Percentiles rank a stretch among this genome's conserved stretches.
These are phyloP conservation scores for Galeopsomyia nigrocyanea DNA, from an alignment of 2,888 invertebrate genomes.

Conservation along the genomic window DNA sequence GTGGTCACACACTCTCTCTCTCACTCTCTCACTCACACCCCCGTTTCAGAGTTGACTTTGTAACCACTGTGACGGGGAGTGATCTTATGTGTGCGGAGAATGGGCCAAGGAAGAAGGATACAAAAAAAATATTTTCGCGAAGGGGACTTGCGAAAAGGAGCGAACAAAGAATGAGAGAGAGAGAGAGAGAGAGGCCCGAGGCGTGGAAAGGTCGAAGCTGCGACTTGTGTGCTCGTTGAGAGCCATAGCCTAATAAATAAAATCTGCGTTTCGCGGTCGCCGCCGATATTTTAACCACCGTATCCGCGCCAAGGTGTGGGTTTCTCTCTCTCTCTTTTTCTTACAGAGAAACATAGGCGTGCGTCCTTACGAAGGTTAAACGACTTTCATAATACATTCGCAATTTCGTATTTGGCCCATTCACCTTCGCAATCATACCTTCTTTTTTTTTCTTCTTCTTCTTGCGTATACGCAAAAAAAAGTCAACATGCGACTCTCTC, in stretches of 20 bases:
- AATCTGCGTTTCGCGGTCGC: slow-evolving; percentile 54
- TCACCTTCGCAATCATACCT: slow-evolving; percentile 17
- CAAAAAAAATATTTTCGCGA: slow-evolving; percentile 47
- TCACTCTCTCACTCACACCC: slow-evolving; percentile 46
- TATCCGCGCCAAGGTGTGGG: slow-evolving; percentile 39
- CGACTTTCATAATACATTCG: slow-evolving; percentile 28
- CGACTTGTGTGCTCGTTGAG: slow-evolving; percentile 24
- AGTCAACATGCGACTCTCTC: neutral
- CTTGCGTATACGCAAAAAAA: neutral
- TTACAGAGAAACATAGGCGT: slow-evolving; percentile 19
- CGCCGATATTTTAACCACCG: slow-evolving; percentile 52
- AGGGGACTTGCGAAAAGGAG: neutral
- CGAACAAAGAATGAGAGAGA: neutral
- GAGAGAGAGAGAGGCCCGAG: slow-evolving; percentile 23
- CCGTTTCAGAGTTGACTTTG: slow-evolving; percentile 44
- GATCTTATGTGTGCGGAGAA: slow-evolving; percentile 48
- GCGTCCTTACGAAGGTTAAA: slow-evolving; percentile 45
- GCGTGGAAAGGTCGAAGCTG: slow-evolving; percentile 49
- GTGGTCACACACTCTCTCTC: too few species aligned
- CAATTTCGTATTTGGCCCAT: slow-evolving; percentile 37
- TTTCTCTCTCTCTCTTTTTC: slow-evolving; percentile 22
- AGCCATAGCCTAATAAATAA: slow-evolving; percentile 58
- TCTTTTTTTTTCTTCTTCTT: neutral
- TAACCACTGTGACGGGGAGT: slow-evolving; percentile 41
- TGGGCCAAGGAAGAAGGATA: slow-evolving; percentile 49